Conservation (phyloP, 2,888 invertebrate genomes). For the Hipparchia sbordonii region DNA sequence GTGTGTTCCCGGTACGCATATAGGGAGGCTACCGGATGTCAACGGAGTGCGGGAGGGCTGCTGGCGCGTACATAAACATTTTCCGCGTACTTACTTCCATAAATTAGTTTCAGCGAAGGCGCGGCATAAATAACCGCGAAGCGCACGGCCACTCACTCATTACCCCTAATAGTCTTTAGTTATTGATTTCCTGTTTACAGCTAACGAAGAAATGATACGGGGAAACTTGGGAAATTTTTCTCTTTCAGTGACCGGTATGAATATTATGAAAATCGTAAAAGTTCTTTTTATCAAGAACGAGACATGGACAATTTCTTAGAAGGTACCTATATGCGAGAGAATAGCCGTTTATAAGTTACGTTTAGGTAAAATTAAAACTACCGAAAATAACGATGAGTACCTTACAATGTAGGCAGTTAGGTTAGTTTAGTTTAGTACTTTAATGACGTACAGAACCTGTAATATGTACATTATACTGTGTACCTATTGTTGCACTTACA, state of each 20-base stretch:
- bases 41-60: slow-evolving; percentile 61
- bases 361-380: too few species aligned
- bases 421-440: too few species aligned
- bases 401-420: too few species aligned
- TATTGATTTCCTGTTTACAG: slow-evolving; percentile 68
- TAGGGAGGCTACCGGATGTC: slow-evolving; percentile 70
- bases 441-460: too few species aligned
- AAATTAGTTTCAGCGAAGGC: slow-evolving; percentile 80
- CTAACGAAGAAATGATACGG: slow-evolving; percentile 30
- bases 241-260: too few species aligned
- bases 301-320: background rate
- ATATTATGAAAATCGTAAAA: too few species aligned
- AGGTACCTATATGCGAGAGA: too few species aligned
- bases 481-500: too few species aligned
- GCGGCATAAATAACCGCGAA: slow-evolving; percentile 79
- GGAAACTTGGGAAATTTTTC: slow-evolving; percentile 1
- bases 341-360: too few species aligned
- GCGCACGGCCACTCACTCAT: slow-evolving; percentile 71
- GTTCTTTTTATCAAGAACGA: background rate
- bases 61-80: slow-evolving; percentile 76
- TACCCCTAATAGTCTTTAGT: slow-evolving; percentile 77
- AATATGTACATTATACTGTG: too few species aligned
- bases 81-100: slow-evolving; percentile 82
- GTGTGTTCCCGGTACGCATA: slow-evolving; percentile 47
- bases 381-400: too few species aligned